phyloP scores from a whole-genome alignment of 2,888 invertebrate genomes.

The Epistrophella euchroma region DNA sequence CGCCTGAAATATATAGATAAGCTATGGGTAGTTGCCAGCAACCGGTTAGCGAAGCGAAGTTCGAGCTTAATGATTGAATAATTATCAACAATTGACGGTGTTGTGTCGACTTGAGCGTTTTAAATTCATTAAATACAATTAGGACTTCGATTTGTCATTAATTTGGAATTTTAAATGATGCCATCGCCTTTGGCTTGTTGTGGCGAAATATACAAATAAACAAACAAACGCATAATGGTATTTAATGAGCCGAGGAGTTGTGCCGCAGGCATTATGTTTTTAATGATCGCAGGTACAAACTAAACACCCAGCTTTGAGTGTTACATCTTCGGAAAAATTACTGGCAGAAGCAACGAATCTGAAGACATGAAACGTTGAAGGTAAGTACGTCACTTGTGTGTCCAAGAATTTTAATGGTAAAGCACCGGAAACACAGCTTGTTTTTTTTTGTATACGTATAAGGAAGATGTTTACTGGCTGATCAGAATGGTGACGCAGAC shows the following conservation, averaged over 20 bases:
- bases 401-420: neutral
- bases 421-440: too few relatives aligned
- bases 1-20: slow-evolving; percentile 18
- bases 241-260: slow-evolving; percentile 7
- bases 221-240: neutral
- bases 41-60: slow-evolving; percentile 11
- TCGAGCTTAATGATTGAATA: slow-evolving; percentile 74
- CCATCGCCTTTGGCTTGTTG: slow-evolving; percentile 42
- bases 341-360: neutral
- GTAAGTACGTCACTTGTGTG: neutral
- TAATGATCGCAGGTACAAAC: neutral
- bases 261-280: slow-evolving; percentile 4
- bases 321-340: neutral
- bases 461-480: too few relatives aligned
- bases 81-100: slow-evolving; percentile 74
- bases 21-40: neutral
- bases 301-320: neutral
- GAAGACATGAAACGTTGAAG: neutral
- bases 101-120: slow-evolving; percentile 61
- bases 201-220: slow-evolving; percentile 8
- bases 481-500: too few relatives aligned
- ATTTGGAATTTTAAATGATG: slow-evolving; percentile 74
- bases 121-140: slow-evolving; percentile 76
- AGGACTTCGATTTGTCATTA: slow-evolving; percentile 75
- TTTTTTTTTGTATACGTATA: too few relatives aligned